phyloP scores from a whole-genome alignment of 2,888 invertebrate genomes.

The Melanchra persicariae region DNA sequence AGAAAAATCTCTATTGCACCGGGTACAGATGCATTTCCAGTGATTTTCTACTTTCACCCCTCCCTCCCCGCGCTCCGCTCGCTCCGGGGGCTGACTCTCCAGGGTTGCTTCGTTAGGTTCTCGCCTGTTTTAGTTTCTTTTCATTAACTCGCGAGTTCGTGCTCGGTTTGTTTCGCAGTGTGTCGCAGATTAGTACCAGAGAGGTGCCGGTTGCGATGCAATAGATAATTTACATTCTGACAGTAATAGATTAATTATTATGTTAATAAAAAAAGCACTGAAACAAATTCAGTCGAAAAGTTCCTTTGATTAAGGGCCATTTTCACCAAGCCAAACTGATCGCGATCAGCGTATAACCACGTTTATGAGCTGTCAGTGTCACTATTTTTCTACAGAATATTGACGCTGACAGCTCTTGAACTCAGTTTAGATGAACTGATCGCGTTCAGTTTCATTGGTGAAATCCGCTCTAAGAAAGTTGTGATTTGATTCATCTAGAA shows the following conservation, averaged over 20 bases:
- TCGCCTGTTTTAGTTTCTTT: constrained; percentile 14
- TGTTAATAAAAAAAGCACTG: not conserved
- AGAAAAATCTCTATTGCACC: constrained; percentile 71
- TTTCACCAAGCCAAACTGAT: too few relatives aligned
- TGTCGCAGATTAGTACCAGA: not conserved
- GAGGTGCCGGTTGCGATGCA: not conserved
- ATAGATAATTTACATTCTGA: not conserved
- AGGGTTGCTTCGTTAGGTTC: constrained; percentile 1
- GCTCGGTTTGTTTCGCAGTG: constrained; percentile 4
- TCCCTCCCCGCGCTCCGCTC: not conserved
- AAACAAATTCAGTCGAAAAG: not conserved
- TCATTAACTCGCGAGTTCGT: constrained; percentile 15
- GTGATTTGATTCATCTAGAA: too few relatives aligned
- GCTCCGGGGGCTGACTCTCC: not conserved
- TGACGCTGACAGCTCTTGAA: too few relatives aligned
- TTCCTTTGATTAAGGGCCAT: not conserved
- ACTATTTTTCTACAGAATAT: too few relatives aligned
- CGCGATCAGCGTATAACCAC: too few relatives aligned
- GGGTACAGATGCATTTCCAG: constrained; percentile 71
- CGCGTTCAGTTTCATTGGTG: too few relatives aligned
- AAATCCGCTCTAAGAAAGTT: too few relatives aligned
- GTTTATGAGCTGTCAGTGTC: too few relatives aligned
- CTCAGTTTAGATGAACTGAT: too few relatives aligned
- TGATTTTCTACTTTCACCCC: constrained; percentile 68
- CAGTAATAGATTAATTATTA: too few relatives aligned